phyloP scores from a whole-genome alignment of 2,888 invertebrate genomes.

The Brassicogethes aeneus region DNA sequence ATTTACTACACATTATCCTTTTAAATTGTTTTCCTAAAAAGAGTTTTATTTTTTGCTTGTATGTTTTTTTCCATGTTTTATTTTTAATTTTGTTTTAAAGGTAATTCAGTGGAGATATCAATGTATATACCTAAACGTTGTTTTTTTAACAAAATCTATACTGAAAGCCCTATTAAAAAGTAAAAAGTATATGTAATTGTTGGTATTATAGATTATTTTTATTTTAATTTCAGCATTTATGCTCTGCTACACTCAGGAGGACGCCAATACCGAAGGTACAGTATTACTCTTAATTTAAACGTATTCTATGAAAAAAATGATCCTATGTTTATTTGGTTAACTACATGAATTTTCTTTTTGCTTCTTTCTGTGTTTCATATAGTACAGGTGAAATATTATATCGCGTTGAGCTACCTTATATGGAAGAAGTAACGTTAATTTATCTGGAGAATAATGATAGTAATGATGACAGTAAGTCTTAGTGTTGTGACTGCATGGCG shows the following conservation, averaged over 20 bases:
- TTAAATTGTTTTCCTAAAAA: too few relatives aligned
- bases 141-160: too few relatives aligned
- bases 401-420: conserved; percentile 88
- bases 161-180: too few relatives aligned
- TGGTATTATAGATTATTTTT: too few relatives aligned
- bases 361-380: conserved; percentile 46
- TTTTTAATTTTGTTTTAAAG: too few relatives aligned
- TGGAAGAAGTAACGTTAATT: conserved; percentile 89
- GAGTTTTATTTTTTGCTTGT: too few relatives aligned
- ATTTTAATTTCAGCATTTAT: conserved; percentile 91
- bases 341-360: conserved; percentile 41
- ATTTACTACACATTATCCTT: too few relatives aligned
- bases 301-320: conserved; percentile 4
- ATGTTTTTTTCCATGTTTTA: too few relatives aligned
- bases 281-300: conserved; percentile 27
- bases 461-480: conserved; percentile 54
- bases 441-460: conserved; percentile 79
- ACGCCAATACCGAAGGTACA: conserved; percentile 81
- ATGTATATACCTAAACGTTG: too few relatives aligned
- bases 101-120: too few relatives aligned
- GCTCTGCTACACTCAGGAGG: conserved; percentile 91
- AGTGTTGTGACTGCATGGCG: conserved; percentile 56
- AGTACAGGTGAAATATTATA: conserved; percentile 81
- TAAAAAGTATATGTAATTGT: too few relatives aligned
- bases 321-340: conserved; percentile 33